phyloP scores from a whole-genome alignment of 2,113 vertebrate genomes.

The Fulmarus glacialis region DNA sequence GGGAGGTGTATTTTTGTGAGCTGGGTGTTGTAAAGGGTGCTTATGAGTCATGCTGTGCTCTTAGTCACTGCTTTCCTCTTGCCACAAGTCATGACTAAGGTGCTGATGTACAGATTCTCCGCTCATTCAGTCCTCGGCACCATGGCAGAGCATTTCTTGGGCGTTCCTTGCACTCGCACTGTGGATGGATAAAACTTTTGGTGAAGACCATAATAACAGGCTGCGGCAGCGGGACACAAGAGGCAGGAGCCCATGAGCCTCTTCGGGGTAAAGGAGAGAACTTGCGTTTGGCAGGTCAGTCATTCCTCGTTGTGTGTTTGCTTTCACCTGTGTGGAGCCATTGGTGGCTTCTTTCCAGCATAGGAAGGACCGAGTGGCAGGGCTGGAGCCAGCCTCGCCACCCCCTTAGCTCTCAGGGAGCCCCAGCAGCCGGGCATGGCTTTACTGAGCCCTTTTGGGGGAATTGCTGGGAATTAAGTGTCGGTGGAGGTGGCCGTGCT shows the following conservation, averaged over 20 bases:
- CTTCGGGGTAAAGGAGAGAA: neutral
- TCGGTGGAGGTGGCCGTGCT: neutral
- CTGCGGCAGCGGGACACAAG: accelerated
- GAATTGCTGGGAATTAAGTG: neutral
- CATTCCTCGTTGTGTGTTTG: neutral
- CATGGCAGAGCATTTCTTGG: accelerated
- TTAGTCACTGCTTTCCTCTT: constrained; percentile 27
- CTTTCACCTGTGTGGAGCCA: neutral
- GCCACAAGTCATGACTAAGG: neutral
- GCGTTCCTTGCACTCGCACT: accelerated
- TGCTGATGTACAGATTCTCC: neutral
- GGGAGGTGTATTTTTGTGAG: neutral
- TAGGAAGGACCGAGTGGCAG: neutral
- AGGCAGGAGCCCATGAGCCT: neutral
- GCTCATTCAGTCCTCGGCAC: neutral
- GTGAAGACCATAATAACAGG: neutral
- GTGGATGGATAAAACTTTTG: neutral
- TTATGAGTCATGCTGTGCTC: constrained; percentile 32
- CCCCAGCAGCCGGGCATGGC: neutral
- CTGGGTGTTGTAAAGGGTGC: neutral
- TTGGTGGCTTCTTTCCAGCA: accelerated
- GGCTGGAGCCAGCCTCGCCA: accelerated
- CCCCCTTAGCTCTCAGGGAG: neutral
- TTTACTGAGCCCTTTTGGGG: neutral
- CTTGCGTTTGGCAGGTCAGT: neutral